Conservation (phyloP, 2,113 vertebrate species). For the Struthidea cinerea region DNA sequence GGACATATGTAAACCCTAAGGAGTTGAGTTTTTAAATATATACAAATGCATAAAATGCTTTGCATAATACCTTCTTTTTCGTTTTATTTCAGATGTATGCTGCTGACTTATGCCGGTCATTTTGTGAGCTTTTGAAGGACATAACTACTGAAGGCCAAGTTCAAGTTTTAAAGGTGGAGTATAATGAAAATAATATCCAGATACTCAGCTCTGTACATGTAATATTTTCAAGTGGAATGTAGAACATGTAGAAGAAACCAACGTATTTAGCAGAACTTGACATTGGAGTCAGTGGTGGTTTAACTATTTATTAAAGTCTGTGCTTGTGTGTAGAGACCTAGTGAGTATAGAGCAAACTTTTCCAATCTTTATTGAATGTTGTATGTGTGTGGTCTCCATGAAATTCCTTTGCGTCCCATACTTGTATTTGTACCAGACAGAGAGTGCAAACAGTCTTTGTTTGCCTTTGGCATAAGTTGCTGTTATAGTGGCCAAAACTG, state of each 20-base stretch:
- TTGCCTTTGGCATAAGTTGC: background rate
- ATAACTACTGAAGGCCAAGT: conserved; percentile 94
- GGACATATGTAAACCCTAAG: background rate
- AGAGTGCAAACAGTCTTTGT: background rate
- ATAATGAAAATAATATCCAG: background rate
- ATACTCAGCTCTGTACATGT: background rate
- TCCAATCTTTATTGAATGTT: background rate
- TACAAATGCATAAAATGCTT: background rate
- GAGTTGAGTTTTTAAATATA: background rate
- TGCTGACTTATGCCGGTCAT: conserved; percentile 83
- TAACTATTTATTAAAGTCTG: background rate
- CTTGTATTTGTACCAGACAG: background rate
- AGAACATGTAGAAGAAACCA: background rate
- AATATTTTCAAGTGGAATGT: background rate
- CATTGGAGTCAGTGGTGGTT: background rate
- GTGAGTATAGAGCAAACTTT: background rate
- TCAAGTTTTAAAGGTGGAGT: conserved; percentile 90
- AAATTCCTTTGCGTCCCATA: background rate
- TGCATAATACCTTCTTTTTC: background rate
- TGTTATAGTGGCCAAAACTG: background rate
- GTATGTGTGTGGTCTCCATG: background rate
- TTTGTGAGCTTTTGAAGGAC: conserved; percentile 89
- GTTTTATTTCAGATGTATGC: conserved; percentile 83
- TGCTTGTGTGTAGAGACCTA: background rate
- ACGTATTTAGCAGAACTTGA: background rate